A percentile compares a stretch with the other conserved stretches of the same genome.
Evolutionary conservation across 1,140 invertebrate species (phyloP).

Genomic region (Tribolium madens): DNA sequence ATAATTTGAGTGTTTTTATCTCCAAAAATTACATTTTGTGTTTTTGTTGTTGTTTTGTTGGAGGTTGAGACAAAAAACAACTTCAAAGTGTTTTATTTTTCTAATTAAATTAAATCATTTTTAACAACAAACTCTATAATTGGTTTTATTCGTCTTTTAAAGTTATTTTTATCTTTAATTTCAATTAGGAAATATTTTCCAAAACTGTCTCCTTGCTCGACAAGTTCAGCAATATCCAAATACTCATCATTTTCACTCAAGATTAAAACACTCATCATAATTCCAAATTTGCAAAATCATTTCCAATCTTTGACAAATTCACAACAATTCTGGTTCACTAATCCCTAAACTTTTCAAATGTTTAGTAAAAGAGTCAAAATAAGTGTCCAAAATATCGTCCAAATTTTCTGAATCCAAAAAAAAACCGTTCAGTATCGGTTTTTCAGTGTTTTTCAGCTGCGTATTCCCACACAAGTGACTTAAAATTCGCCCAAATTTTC

Average conservation of each 20-base stretch:
- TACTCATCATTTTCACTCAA: not conserved
- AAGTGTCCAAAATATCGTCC: constrained; percentile 67
- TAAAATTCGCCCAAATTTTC: too few relatives aligned
- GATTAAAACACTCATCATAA: not conserved
- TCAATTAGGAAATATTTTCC: not conserved
- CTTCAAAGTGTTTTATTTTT: too few relatives aligned
- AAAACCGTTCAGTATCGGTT: too few relatives aligned
- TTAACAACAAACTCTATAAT: not conserved
- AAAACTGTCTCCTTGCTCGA: not conserved
- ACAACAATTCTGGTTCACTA: constrained; percentile 54
- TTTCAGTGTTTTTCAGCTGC: too few relatives aligned
- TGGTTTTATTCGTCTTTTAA: not conserved
- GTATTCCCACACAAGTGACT: too few relatives aligned
- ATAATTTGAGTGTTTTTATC: too few relatives aligned
- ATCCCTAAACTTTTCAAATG: constrained; percentile 64
- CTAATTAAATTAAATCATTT: not conserved
- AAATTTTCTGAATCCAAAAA: constrained; percentile 67
- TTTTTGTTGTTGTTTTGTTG: too few relatives aligned
- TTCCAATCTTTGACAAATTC: constrained; percentile 16
- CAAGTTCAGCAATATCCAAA: constrained; percentile 5
- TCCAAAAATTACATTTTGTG: too few relatives aligned
- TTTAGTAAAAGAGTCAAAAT: constrained; percentile 67
- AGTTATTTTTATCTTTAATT: not conserved
- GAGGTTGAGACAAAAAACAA: too few relatives aligned
- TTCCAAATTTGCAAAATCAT: not conserved